Base-by-base conservation (phyloP, 2,113 vertebrate species). In the Marmota monax region DNA sequence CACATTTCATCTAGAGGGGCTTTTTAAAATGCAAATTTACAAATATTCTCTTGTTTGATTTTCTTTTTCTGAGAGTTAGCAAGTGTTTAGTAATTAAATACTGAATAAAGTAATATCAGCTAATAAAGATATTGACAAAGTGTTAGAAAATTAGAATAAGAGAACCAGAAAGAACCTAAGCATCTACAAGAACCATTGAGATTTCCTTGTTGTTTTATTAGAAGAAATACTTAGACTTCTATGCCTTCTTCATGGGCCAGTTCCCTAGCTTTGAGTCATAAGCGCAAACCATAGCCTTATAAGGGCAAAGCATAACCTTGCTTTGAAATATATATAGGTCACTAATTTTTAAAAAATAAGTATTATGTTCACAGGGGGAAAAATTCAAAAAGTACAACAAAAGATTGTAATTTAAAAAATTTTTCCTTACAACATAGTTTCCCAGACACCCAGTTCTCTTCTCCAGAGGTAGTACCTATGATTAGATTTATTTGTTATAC, bases 91-190 rank as follows among this genome's bases (percentile, higher is more conserved):
- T 83, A n/a, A 67, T 69, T 92, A 80, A 56, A 58, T 88, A 56
- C 4, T 58, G 23, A 69, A 83, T 74, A 76, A 83, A 83, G 37
- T 58, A 83, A 88, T 25, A 83, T 16, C 61, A 82, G 4, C 61
- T 88, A 67, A 56, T 80, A 78, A 95, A 74, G 69, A 83, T 92
- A n/a, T n/a, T 73, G 56, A 72, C n/a, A 65, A 37, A 56, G 23
- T 74, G 12, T 95, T 92, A 34, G 48, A 88, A 95, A 92, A 95
- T 58, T 76, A 76, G 34, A 88, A 88, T 20, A 25, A 53, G 53
- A 67, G 17, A 74, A 76, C n/a, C 56, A 88, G n/a, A 67, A 88
- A 69, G 37, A 20, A 45, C 69, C 84, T 83, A 88, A 92, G 34
- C 39, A 88, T 61, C 78, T 82, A 51, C 34, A 7, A 51, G 58